phyloP scores from a whole-genome alignment of 1,140 invertebrate species.

The Papilio xuthus region DNA sequence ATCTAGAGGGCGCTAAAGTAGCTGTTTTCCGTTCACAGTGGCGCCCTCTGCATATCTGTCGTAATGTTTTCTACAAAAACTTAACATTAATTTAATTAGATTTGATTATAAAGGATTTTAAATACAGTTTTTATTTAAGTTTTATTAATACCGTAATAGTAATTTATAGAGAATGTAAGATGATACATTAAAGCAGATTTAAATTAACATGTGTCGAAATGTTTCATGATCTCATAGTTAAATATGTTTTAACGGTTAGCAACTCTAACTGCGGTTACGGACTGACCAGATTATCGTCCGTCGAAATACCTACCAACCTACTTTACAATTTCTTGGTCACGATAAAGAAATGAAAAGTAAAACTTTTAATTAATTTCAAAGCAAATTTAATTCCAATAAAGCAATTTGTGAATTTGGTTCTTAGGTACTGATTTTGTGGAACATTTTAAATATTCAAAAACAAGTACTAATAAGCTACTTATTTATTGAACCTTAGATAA shows the following conservation, averaged over 20 bases:
- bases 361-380: neutral
- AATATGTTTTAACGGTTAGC: constrained; percentile 33
- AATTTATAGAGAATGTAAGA: neutral
- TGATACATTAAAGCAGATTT: neutral
- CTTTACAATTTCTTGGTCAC: constrained; percentile 4
- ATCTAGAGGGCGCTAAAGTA: neutral
- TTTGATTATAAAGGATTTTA: neutral
- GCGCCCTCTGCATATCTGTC: neutral
- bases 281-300: neutral
- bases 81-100: no score
- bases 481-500: constrained; percentile 14
- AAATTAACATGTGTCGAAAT: neutral
- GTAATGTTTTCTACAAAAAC: neutral
- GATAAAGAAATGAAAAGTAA: neutral
- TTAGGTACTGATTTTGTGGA: no score
- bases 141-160: neutral
- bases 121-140: no score
- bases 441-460: neutral
- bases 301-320: constrained; percentile 9
- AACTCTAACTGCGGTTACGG: constrained; percentile 8
- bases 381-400: neutral
- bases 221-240: constrained; percentile 20
- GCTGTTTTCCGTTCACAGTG: neutral
- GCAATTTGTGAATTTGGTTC: neutral
- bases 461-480: neutral